phyloP scores from a whole-genome alignment of 53 echinoderm and acorn worm genomes.

The Mesocentrotus franciscanus region DNA sequence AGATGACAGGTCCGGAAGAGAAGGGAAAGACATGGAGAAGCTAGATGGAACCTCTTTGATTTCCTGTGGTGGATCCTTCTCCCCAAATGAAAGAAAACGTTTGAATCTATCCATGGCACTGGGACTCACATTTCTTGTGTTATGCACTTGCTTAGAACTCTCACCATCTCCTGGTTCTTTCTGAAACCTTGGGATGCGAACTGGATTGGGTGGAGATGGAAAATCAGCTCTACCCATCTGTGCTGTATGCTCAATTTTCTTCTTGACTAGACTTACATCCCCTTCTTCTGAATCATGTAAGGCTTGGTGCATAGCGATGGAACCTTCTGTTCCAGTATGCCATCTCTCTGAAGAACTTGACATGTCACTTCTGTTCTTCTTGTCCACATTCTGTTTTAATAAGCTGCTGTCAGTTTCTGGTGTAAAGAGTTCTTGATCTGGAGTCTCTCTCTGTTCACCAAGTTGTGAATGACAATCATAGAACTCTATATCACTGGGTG shows the following conservation, averaged over 20 bases:
- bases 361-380: neutral
- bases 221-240: neutral
- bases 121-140: neutral
- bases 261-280: conserved; percentile 27
- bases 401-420: conserved; percentile 27
- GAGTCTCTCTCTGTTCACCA: conserved; percentile 53
- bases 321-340: neutral
- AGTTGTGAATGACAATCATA: conserved; percentile 77
- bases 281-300: conserved; percentile 32
- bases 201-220: conserved; percentile 38
- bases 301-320: neutral
- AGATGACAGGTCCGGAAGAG: conserved; percentile 57
- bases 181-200: conserved; percentile 14
- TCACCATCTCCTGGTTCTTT: neutral
- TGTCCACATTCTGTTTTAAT: neutral
- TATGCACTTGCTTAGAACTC: neutral
- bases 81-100: conserved; percentile 17
- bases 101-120: conserved; percentile 21
- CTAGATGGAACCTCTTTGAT: neutral
- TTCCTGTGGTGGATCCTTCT: neutral
- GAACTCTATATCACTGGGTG: conserved; percentile 75
- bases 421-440: conserved; percentile 56
- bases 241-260: neutral
- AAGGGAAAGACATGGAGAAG: conserved; percentile 64
- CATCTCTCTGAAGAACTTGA: neutral